These are phyloP conservation scores for Bedellia somnulentella DNA, from an alignment of 2,888 invertebrate genomes.

Conservation along the genomic window DNA sequence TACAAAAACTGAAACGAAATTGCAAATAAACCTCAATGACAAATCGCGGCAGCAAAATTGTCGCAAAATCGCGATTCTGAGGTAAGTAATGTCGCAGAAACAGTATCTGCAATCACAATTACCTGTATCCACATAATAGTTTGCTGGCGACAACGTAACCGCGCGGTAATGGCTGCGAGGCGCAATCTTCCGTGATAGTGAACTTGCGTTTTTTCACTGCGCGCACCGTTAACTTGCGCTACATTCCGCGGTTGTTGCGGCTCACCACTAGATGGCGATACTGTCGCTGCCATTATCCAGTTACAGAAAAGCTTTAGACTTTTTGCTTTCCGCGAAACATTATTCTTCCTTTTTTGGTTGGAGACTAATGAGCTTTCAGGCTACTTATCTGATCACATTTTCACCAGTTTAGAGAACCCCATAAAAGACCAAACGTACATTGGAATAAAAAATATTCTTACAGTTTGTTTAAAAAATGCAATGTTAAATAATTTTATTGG, in stretches of 20 bases:
- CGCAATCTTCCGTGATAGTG: slow-evolving; percentile 39
- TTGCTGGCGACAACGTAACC: slow-evolving; percentile 44
- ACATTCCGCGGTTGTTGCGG: slow-evolving; percentile 47
- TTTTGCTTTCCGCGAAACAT: slow-evolving; percentile 1
- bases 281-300: slow-evolving; percentile 12
- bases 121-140: slow-evolving; percentile 19
- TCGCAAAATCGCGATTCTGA: too few species aligned
- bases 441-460: too few species aligned
- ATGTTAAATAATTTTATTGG: too few species aligned
- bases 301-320: not conserved
- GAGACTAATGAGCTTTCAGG: too few species aligned
- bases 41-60: too few species aligned
- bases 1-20: too few species aligned
- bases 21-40: too few species aligned
- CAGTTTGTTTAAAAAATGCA: too few species aligned
- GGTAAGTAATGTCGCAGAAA: too few species aligned
- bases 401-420: not conserved
- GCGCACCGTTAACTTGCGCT: slow-evolving; percentile 53
- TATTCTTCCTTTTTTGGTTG: slow-evolving; percentile 2
- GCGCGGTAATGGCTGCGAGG: slow-evolving; percentile 30
- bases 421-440: too few species aligned
- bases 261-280: slow-evolving; percentile 34
- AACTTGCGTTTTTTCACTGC: slow-evolving; percentile 57
- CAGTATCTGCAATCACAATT: slow-evolving; percentile 5
- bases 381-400: too few species aligned